These are phyloP conservation scores for Podarcis raffonei DNA, from an alignment of 2,113 vertebrate species.

Conservation along the genomic window DNA sequence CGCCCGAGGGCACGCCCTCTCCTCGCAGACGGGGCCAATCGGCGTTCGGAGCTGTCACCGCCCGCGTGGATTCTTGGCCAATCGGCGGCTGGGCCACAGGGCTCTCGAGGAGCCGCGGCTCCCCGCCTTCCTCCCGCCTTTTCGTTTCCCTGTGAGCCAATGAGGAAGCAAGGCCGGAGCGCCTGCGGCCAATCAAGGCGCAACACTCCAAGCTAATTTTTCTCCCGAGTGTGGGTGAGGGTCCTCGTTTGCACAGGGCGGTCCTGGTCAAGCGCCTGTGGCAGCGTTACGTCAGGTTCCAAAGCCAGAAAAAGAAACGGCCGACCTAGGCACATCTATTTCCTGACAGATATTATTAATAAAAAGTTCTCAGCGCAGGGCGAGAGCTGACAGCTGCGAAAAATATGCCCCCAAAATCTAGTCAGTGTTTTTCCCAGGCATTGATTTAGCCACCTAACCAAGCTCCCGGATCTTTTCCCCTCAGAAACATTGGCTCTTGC, in stretches of 20 bases:
- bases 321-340: not conserved
- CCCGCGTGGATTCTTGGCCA: not conserved
- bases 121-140: not conserved
- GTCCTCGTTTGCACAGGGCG: not conserved
- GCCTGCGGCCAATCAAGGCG: not conserved
- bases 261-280: not conserved
- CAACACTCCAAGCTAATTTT: not conserved
- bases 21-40: not conserved
- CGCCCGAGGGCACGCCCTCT: not conserved
- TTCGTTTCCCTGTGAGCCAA: not conserved
- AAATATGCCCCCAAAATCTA: not conserved
- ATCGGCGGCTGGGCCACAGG: not conserved
- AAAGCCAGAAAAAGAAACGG: too few species aligned
- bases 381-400: too few species aligned
- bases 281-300: not conserved
- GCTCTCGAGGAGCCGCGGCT: not conserved
- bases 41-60: rapidly evolving
- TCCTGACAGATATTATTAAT: not conserved
- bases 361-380: too few species aligned
- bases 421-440: not conserved
- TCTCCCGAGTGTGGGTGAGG: not conserved
- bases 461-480: too few species aligned
- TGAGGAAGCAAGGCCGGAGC: not conserved
- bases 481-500: not conserved
- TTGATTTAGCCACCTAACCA: not conserved